Evolutionary conservation across 2,888 invertebrate species (phyloP).

Genomic region (Drosophila setosimentum): DNA sequence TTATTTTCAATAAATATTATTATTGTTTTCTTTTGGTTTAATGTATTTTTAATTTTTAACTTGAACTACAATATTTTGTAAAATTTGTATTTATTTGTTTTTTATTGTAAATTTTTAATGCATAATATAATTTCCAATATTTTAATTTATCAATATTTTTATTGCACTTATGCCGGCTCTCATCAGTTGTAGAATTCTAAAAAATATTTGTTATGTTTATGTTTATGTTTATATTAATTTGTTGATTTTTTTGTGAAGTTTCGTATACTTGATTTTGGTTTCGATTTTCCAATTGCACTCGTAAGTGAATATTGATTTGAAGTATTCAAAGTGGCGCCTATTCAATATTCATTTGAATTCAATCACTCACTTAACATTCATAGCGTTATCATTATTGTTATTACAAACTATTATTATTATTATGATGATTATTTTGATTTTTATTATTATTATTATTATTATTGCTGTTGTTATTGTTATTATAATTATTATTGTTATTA

Average conservation of each 20-base stretch:
- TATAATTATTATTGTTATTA: constrained; percentile 62
- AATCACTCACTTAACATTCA: constrained; percentile 51
- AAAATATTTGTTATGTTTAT: constrained; percentile 26
- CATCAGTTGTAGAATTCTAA: constrained; percentile 33
- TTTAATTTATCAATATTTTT: constrained; percentile 30
- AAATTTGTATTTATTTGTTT: background rate
- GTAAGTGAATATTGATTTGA: constrained; percentile 41
- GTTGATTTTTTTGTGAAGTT: constrained; percentile 34
- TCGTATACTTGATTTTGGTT: constrained; percentile 64
- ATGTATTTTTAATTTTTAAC: background rate
- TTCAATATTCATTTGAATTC: constrained; percentile 49
- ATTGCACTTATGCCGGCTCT: constrained; percentile 66
- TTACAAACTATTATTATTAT: constrained; percentile 62
- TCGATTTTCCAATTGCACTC: constrained; percentile 57
- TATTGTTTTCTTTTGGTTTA: constrained; percentile 8
- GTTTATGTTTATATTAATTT: constrained; percentile 18
- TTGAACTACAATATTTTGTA: constrained; percentile 18
- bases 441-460: constrained; percentile 48
- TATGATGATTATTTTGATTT: constrained; percentile 54
- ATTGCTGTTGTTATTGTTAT: constrained; percentile 55
- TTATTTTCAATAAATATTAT: constrained; percentile 14
- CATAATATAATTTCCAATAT: constrained; percentile 27
- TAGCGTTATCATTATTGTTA: constrained; percentile 59
- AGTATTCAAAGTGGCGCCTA: constrained; percentile 49
- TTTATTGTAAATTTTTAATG: constrained; percentile 28